Conservation (phyloP, 2,113 vertebrate genomes). For the Ceuthmochares aereus region DNA sequence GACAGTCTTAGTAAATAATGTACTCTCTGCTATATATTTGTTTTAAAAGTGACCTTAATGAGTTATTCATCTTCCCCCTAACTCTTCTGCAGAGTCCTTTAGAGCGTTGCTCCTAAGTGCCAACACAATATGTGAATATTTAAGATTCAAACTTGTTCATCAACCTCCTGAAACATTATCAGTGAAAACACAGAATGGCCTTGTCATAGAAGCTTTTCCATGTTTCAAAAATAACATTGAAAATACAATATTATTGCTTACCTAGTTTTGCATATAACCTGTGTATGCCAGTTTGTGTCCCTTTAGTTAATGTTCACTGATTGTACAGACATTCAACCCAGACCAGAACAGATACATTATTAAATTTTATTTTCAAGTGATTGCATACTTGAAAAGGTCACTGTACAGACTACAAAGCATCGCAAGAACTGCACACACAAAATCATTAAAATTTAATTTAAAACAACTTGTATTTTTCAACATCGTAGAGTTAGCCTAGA, state of each 20-base stretch:
- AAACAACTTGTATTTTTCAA: not conserved
- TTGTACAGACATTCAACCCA: not conserved
- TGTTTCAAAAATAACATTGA: not conserved
- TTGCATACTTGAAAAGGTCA: constrained; percentile 13
- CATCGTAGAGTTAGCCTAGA: not conserved
- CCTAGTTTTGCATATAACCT: not conserved
- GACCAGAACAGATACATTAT: not conserved
- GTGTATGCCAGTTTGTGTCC: not conserved
- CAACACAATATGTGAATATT: not conserved
- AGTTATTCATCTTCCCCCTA: not conserved
- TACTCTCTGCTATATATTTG: not conserved
- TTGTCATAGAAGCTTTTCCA: not conserved
- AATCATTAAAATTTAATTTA: not conserved
- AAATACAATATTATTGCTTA: not conserved
- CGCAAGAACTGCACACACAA: not conserved
- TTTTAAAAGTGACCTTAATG: not conserved
- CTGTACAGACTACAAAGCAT: not conserved
- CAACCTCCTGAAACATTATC: not conserved
- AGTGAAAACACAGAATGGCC: not conserved
- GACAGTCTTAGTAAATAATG: not conserved
- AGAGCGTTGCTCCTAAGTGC: not conserved
- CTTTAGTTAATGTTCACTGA: not conserved
- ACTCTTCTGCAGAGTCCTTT: not conserved
- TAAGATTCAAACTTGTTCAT: not conserved
- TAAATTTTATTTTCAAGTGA: not conserved